These are phyloP conservation scores for Conus canariensis DNA, from an alignment of 2,888 invertebrate species.

Conservation along the genomic window DNA sequence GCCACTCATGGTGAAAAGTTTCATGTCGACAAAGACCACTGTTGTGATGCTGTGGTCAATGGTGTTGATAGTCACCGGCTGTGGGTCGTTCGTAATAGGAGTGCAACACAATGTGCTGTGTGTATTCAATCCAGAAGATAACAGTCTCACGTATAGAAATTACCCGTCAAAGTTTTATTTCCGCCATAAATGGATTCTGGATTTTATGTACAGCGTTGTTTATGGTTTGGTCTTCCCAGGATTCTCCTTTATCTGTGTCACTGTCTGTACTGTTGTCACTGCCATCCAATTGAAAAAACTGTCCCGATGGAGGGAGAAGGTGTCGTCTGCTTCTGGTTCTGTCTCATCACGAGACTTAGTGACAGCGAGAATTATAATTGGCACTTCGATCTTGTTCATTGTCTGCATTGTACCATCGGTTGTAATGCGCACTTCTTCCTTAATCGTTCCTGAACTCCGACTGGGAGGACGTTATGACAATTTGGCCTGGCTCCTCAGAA, in stretches of 20 bases:
- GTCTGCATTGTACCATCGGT: not conserved
- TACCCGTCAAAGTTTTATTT: too few relatives aligned
- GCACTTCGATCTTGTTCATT: not conserved
- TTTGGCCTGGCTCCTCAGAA: not conserved
- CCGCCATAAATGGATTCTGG: too few relatives aligned
- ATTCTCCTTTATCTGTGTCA: too few relatives aligned
- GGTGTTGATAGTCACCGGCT: too few relatives aligned
- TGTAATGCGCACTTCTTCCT: not conserved
- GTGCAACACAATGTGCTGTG: too few relatives aligned
- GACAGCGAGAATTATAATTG: not conserved
- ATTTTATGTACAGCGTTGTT: too few relatives aligned
- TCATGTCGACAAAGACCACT: not conserved
- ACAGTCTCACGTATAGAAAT: too few relatives aligned
- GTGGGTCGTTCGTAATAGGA: too few relatives aligned
- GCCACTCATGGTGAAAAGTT: not conserved
- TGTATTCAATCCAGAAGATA: too few relatives aligned
- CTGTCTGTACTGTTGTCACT: not conserved
- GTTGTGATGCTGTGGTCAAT: not conserved
- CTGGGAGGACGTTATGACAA: not conserved
- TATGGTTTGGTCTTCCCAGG: too few relatives aligned
- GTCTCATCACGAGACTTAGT: not conserved
- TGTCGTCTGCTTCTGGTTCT: too few relatives aligned
- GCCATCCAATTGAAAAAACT: not conserved
- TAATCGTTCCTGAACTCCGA: not conserved
- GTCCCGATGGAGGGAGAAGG: not conserved